These are phyloP conservation scores for Tipula lateralis DNA, from an alignment of 2,888 invertebrate species.

Conservation along the genomic window DNA sequence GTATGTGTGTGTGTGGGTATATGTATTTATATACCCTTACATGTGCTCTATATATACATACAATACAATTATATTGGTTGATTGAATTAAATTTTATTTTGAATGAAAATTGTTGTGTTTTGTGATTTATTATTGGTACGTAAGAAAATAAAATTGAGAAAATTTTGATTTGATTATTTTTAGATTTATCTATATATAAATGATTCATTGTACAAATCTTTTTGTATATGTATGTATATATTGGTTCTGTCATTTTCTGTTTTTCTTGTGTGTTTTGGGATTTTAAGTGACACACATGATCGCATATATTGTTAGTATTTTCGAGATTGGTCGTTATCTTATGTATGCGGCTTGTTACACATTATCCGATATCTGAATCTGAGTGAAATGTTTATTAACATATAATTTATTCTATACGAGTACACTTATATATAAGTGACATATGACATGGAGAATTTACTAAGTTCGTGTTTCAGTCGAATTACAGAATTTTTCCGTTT, in stretches of 20 bases:
- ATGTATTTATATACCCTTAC: background rate
- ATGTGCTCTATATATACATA: background rate
- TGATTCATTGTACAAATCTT: background rate
- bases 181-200: constrained; percentile 11
- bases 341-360: background rate
- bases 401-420: too few species aligned
- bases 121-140: constrained; percentile 14
- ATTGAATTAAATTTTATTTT: constrained; percentile 24
- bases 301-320: background rate
- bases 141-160: background rate
- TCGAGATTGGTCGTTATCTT: background rate
- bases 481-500: too few species aligned
- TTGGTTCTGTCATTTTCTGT: background rate
- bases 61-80: background rate
- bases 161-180: constrained; percentile 24
- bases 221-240: too few species aligned
- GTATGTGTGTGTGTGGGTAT: background rate
- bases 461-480: too few species aligned
- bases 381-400: background rate
- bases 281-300: background rate
- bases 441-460: too few species aligned
- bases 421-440: too few species aligned
- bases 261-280: background rate
- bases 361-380: background rate
- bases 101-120: constrained; percentile 11